phyloP scores from a whole-genome alignment of 2,113 vertebrate genomes.

The Bucco capensis region DNA sequence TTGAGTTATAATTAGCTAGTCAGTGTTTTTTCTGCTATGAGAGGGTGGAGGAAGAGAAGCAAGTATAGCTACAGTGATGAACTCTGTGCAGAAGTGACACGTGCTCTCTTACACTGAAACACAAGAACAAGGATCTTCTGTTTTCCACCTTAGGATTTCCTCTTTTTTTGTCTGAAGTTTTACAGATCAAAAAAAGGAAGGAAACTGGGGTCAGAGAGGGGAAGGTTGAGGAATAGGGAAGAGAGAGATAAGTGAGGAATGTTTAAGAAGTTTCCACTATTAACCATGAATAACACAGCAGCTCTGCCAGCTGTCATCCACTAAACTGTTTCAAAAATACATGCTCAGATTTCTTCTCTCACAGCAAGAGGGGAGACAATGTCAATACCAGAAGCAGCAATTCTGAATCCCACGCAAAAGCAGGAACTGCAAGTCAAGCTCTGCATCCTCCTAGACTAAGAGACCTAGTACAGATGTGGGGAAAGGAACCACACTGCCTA shows the following conservation, averaged over 20 bases:
- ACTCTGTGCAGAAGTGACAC: not conserved
- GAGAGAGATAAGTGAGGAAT: constrained; percentile 37
- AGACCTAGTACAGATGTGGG: not conserved
- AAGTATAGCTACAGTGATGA: not conserved
- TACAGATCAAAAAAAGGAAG: constrained; percentile 12
- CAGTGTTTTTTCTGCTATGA: constrained; percentile 20
- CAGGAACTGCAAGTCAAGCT: not conserved
- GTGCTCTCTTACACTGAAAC: not conserved
- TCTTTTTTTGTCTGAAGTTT: constrained; percentile 1
- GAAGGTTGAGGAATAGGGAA: not conserved
- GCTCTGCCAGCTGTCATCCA: not conserved
- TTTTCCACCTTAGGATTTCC: constrained; percentile 53
- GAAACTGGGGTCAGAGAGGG: not conserved
- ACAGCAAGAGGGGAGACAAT: not conserved
- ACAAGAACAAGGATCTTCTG: not conserved
- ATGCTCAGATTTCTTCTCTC: not conserved
- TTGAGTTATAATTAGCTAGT: constrained; percentile 47
- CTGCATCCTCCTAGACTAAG: not conserved
- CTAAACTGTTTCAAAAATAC: not conserved
- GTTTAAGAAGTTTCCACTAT: constrained; percentile 23
- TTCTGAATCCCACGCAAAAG: not conserved
- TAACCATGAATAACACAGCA: not conserved
- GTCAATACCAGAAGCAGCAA: not conserved
- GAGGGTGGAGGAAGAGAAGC: not conserved
- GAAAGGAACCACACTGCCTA: not conserved